Percentiles rank a stretch among this genome's conserved stretches.
Evolutionary conservation across 2,888 invertebrate species (phyloP).

Genomic region (Phortica okadai): DNA sequence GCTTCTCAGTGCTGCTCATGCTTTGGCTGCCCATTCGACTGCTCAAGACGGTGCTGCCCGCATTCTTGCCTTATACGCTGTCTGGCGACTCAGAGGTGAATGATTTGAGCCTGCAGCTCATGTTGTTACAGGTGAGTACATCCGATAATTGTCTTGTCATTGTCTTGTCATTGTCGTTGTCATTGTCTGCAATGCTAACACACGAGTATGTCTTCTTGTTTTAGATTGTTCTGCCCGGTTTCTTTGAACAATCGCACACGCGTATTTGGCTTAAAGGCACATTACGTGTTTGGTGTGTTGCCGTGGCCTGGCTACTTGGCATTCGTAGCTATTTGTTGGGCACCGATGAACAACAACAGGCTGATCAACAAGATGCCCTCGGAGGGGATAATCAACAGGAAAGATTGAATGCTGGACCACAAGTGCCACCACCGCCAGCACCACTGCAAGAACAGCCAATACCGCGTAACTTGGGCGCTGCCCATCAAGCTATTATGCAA

Average conservation of each 20-base stretch:
- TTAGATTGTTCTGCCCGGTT: conserved; percentile 93
- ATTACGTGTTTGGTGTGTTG: conserved; percentile 90
- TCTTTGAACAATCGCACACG: conserved; percentile 97
- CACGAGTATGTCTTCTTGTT: conserved; percentile 24
- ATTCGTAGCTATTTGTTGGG: conserved; percentile 94
- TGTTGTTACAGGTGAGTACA: conserved; percentile 85
- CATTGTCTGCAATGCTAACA: conserved; percentile 3
- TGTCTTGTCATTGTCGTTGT: neutral
- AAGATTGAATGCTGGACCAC: conserved; percentile 55
- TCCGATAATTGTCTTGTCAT: neutral
- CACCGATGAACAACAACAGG: conserved; percentile 52
- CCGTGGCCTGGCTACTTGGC: conserved; percentile 89
- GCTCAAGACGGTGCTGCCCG: conserved; percentile 87
- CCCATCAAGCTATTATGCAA: conserved; percentile 91
- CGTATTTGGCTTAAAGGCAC: conserved; percentile 95
- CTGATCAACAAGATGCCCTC: conserved; percentile 36
- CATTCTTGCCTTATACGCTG: conserved; percentile 96
- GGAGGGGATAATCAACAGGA: conserved; percentile 59
- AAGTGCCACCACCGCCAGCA: conserved; percentile 64
- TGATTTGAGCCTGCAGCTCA: conserved; percentile 94
- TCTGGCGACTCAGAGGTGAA: conserved; percentile 92
- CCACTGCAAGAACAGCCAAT: conserved; percentile 74
- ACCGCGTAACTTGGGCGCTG: conserved; percentile 82
- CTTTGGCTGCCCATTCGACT: conserved; percentile 95
- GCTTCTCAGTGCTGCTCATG: conserved; percentile 96